Evolutionary conservation across 2,797 vertebrate genomes (phyloP).

Genomic region (Xiphophorus birchmanni): DNA sequence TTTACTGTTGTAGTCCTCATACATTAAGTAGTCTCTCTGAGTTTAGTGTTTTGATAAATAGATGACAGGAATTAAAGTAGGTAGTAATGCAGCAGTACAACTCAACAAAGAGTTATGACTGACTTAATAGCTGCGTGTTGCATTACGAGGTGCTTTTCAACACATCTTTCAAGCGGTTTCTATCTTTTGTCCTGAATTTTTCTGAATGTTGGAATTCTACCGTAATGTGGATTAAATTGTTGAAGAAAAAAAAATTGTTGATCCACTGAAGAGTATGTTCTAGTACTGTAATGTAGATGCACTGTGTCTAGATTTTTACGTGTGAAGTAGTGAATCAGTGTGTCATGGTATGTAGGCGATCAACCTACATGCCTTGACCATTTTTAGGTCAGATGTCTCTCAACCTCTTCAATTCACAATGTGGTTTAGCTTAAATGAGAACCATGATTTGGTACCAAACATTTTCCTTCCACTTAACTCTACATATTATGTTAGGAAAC

Average conservation of each 20-base stretch:
- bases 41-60: conserved; percentile 1
- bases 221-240: neutral
- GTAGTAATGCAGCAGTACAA: neutral
- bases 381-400: neutral
- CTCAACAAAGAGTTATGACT: neutral
- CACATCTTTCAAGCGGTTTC: neutral
- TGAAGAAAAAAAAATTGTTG: neutral
- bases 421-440: neutral
- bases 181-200: neutral
- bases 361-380: neutral
- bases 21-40: neutral
- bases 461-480: too few species aligned
- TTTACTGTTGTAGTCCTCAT: neutral
- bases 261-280: neutral
- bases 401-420: neutral
- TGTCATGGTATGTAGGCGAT: neutral
- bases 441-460: too few species aligned
- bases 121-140: neutral
- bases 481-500: neutral
- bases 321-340: neutral
- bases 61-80: neutral
- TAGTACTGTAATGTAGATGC: neutral
- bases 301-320: neutral
- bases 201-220: neutral
- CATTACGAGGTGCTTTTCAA: neutral